Percentiles rank a stretch among this genome's conserved stretches.
Conservation (phyloP, 2,113 vertebrate genomes). For the Perognathus longimembris region DNA sequence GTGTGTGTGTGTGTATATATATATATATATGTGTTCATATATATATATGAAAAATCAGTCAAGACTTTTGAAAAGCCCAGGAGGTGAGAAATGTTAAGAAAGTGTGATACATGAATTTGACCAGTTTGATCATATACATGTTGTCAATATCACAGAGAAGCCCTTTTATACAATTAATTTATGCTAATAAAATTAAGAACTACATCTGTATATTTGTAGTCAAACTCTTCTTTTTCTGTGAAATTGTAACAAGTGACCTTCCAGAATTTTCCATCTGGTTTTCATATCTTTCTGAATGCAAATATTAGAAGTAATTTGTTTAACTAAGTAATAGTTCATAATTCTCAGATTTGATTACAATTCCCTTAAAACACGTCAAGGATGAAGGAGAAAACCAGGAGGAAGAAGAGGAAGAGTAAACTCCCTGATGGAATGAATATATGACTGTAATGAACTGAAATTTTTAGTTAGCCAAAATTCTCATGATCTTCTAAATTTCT, state of each 20-base stretch:
- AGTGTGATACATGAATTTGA: no score
- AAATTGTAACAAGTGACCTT: background rate
- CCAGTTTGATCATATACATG: no score
- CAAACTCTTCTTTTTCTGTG: background rate
- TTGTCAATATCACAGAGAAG: no score
- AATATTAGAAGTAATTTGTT: background rate
- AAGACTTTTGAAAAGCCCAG: no score
- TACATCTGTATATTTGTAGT: background rate
- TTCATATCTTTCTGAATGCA: background rate
- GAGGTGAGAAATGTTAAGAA: no score
- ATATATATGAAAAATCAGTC: no score
- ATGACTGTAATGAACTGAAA: background rate
- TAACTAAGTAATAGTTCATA: background rate
- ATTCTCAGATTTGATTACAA: background rate
- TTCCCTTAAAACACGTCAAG: slow-evolving; percentile 32
- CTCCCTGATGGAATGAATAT: background rate
- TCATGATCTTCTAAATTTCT: background rate
- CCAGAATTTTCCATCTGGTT: background rate
- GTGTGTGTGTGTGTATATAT: no score
- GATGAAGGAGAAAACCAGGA: background rate
- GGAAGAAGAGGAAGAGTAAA: background rate
- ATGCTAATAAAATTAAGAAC: background rate
- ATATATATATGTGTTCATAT: no score
- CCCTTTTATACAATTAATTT: no score
- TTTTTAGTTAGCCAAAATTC: background rate